Percentiles rank a stretch among this genome's conserved stretches.
These are phyloP conservation scores for Eulemur rubriventer DNA, from an alignment of 2,797 vertebrate genomes.

Conservation along the genomic window DNA sequence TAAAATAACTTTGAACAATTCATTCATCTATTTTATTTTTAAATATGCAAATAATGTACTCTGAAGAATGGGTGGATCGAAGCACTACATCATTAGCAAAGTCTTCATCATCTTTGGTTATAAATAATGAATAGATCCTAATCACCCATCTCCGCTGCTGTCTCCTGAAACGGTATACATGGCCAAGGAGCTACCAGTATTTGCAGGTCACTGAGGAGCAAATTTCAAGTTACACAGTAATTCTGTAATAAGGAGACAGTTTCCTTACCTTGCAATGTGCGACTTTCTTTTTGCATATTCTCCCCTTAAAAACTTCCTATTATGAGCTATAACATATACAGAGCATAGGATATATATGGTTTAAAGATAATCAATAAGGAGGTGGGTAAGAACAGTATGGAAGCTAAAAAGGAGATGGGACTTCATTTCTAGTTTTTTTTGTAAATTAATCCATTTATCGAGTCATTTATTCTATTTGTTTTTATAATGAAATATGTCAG, in stretches of 20 bases:
- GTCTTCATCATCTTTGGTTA: background rate
- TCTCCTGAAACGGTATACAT: background rate
- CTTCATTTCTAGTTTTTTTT: background rate
- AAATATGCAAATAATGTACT: constrained; percentile 7
- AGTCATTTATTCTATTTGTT: background rate
- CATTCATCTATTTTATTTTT: constrained; percentile 20
- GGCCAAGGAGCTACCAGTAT: background rate
- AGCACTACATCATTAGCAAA: background rate
- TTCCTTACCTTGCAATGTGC: background rate
- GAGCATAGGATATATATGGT: background rate
- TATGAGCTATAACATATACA: background rate
- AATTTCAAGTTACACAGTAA: background rate
- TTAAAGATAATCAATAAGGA: background rate
- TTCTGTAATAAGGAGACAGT: background rate
- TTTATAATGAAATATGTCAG: constrained; percentile 16
- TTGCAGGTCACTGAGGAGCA: background rate
- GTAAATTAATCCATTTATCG: background rate
- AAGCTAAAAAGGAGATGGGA: background rate
- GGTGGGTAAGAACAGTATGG: background rate
- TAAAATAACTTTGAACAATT: constrained; percentile 17
- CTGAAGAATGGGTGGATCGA: background rate
- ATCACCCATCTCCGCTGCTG: background rate
- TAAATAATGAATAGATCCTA: background rate
- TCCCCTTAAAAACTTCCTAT: background rate
- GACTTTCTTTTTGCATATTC: background rate